phyloP scores from a whole-genome alignment of 2,113 vertebrate species.

The Mobula hypostoma region DNA sequence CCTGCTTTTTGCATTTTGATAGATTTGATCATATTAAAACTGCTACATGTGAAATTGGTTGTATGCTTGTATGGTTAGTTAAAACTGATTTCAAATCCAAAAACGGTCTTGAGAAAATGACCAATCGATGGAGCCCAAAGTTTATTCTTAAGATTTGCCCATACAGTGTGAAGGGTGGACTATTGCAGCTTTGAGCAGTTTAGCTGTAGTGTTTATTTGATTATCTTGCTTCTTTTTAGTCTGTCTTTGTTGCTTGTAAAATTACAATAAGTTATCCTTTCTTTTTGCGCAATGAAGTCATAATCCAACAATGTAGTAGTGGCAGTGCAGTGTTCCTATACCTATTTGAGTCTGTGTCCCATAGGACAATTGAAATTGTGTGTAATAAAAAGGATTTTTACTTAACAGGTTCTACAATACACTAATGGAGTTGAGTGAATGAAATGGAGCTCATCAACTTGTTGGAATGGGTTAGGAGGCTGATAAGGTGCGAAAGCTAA shows the following conservation, averaged over 20 bases:
- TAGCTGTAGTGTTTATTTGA: neutral
- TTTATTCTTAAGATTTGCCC: neutral
- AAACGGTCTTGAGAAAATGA: neutral
- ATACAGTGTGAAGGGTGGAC: neutral
- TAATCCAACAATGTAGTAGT: too few relatives aligned
- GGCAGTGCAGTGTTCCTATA: neutral
- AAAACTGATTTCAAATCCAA: neutral
- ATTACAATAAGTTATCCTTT: neutral
- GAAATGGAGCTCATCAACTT: neutral
- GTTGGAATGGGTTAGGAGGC: neutral
- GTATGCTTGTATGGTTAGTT: neutral
- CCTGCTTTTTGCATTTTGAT: neutral
- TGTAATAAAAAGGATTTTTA: neutral
- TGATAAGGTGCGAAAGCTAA: neutral
- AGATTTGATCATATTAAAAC: neutral
- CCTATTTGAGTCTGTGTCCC: neutral
- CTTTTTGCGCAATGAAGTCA: neutral
- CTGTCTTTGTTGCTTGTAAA: too few relatives aligned
- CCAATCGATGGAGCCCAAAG: neutral
- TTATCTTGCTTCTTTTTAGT: too few relatives aligned
- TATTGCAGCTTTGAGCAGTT: neutral
- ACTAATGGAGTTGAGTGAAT: neutral
- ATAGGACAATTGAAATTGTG: neutral
- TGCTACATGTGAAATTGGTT: neutral
- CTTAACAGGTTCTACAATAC: neutral